phyloP scores from a whole-genome alignment of 2,113 vertebrate genomes.

The Acanthochromis polyacanthus region DNA sequence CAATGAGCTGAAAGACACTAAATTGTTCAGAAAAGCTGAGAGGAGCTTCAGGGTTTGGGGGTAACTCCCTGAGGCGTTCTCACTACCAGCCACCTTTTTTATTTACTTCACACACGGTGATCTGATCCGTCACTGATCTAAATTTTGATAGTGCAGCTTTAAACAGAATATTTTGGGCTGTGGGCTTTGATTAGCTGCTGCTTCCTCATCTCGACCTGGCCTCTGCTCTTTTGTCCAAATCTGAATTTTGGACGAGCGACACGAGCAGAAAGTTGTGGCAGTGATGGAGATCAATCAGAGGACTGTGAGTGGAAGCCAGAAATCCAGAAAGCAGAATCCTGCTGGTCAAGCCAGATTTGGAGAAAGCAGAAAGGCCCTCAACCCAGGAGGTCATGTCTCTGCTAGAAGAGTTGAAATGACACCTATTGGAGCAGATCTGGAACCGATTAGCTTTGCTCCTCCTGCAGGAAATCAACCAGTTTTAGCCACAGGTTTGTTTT shows the following conservation, averaged over 20 bases:
- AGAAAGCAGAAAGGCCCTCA: conserved; percentile 10
- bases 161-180: not conserved
- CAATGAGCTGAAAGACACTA: not conserved
- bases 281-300: conserved; percentile 15
- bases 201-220: not conserved
- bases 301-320: conserved; percentile 13
- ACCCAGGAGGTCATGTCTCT: conserved; percentile 23
- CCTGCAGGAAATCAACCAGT: conserved; percentile 47
- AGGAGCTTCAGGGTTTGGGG: not conserved
- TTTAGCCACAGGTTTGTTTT: conserved; percentile 42
- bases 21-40: not conserved
- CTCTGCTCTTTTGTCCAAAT: conserved; percentile 16
- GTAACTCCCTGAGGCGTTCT: too few species aligned
- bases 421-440: conserved; percentile 53
- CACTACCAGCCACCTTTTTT: not conserved
- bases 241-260: conserved; percentile 15
- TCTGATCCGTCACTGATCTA: not conserved
- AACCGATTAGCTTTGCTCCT: conserved; percentile 37
- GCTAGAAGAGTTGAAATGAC: conserved; percentile 44
- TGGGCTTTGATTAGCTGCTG: not conserved
- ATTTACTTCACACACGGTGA: not conserved
- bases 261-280: conserved; percentile 19
- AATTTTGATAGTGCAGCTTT: not conserved
- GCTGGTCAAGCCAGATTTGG: conserved; percentile 27
- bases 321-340: conserved; percentile 12